Conservation (phyloP, 2,797 vertebrate genomes). For the Echiichthys vipera region DNA sequence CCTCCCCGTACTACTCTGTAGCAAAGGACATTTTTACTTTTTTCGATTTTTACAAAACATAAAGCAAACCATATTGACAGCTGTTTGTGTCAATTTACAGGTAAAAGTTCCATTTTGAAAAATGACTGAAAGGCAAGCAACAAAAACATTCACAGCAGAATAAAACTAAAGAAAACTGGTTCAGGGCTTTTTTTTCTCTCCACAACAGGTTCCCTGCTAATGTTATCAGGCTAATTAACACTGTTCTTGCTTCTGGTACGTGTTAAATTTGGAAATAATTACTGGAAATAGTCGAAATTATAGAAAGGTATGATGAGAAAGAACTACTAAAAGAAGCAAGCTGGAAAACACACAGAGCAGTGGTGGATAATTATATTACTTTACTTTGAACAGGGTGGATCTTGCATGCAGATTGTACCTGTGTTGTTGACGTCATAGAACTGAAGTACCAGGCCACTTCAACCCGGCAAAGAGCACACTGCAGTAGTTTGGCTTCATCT, state of each 20-base stretch:
- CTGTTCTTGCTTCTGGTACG: background rate
- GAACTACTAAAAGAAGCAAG: background rate
- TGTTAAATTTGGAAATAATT: background rate
- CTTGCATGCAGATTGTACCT: slow-evolving; percentile 33
- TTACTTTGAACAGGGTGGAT: background rate
- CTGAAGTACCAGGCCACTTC: slow-evolving; percentile 19
- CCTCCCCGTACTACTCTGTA: background rate
- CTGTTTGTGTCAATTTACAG: background rate
- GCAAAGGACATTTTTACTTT: background rate
- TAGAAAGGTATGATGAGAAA: background rate
- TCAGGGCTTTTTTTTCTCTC: background rate
- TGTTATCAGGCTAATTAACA: background rate
- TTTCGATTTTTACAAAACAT: background rate
- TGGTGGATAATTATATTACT: background rate
- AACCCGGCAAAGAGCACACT: background rate
- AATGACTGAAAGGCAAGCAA: background rate
- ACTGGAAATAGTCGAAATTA: background rate
- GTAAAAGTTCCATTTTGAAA: background rate
- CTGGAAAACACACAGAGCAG: background rate
- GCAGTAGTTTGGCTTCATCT: slow-evolving; percentile 32
- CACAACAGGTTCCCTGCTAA: background rate
- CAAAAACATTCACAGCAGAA: background rate
- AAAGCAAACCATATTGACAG: background rate
- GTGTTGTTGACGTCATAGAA: slow-evolving; percentile 11
- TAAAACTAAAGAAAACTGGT: background rate